Evolutionary conservation across 2,113 vertebrate genomes (phyloP).

Genomic region (Nerophis ophidion): DNA sequence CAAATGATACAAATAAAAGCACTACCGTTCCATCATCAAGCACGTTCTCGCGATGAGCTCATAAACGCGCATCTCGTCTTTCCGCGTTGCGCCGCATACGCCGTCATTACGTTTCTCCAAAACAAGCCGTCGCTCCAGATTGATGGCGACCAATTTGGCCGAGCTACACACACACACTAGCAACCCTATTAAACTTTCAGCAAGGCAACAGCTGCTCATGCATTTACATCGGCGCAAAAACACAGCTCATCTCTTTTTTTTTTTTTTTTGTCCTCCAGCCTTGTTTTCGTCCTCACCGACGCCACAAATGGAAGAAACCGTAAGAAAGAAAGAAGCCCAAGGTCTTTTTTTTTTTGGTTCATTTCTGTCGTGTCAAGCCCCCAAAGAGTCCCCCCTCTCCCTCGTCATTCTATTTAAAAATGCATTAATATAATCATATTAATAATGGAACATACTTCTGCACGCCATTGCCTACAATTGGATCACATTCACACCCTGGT

Average conservation of each 20-base stretch:
- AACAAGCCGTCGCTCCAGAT: conserved; percentile 43
- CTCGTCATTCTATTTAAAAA: not conserved
- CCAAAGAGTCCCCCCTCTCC: not conserved
- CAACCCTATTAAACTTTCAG: conserved; percentile 31
- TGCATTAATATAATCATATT: conserved; percentile 3
- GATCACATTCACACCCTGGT: not conserved
- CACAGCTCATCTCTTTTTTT: not conserved
- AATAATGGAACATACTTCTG: not conserved
- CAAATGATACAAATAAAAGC: not conserved
- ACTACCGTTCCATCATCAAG: too few relatives aligned
- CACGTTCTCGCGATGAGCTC: not conserved
- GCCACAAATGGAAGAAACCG: not conserved
- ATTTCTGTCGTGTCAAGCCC: too few relatives aligned
- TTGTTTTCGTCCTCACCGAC: not conserved
- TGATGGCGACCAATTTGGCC: conserved; percentile 42
- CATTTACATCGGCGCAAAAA: not conserved
- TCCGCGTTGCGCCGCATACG: not conserved
- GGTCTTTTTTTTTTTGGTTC: not conserved
- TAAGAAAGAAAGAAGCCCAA: not conserved
- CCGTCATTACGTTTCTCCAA: conserved; percentile 1
- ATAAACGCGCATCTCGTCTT: not conserved
- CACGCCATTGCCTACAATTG: not conserved
- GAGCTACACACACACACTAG: conserved; percentile 18
- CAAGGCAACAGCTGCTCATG: conserved; percentile 22
- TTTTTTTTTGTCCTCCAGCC: not conserved